Evolutionary conservation across 1,140 invertebrate genomes (phyloP).

Genomic region (Himalopsyche phryganea): DNA sequence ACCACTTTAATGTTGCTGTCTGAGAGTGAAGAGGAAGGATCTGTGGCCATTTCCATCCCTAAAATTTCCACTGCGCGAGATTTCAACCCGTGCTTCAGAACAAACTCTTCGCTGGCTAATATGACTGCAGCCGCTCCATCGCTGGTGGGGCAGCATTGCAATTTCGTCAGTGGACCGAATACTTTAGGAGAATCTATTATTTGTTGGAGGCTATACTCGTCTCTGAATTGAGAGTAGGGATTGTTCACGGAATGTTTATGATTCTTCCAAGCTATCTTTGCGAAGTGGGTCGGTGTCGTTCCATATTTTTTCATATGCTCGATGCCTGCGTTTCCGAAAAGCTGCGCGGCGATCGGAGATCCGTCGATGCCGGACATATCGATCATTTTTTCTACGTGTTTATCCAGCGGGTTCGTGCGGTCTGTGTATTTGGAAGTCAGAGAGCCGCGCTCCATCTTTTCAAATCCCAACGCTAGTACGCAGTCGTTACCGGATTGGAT

Average conservation of each 20-base stretch:
- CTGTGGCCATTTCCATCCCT: slow-evolving; percentile 94
- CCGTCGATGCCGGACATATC: slow-evolving; percentile 74
- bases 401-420: slow-evolving; percentile 90
- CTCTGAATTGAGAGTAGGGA: slow-evolving; percentile 90
- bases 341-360: slow-evolving; percentile 86
- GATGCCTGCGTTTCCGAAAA: slow-evolving; percentile 94
- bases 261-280: slow-evolving; percentile 97
- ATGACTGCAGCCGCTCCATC: slow-evolving; percentile 93
- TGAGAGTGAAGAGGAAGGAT: slow-evolving; percentile 79
- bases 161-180: slow-evolving; percentile 87
- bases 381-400: slow-evolving; percentile 83
- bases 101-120: slow-evolving; percentile 88
- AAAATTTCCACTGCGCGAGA: slow-evolving; percentile 89
- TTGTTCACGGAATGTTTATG: slow-evolving; percentile 96
- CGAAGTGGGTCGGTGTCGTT: slow-evolving; percentile 88
- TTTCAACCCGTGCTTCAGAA: slow-evolving; percentile 76
- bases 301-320: slow-evolving; percentile 99
- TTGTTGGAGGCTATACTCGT: slow-evolving; percentile 85
- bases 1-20: slow-evolving; percentile 89
- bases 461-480: slow-evolving; percentile 91
- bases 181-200: slow-evolving; percentile 82
- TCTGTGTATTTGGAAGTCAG: slow-evolving; percentile 78
- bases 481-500: slow-evolving; percentile 85
- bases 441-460: slow-evolving; percentile 96
- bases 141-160: slow-evolving; percentile 96